phyloP scores from a whole-genome alignment of 2,113 vertebrate species.

The Trachemys scripta region DNA sequence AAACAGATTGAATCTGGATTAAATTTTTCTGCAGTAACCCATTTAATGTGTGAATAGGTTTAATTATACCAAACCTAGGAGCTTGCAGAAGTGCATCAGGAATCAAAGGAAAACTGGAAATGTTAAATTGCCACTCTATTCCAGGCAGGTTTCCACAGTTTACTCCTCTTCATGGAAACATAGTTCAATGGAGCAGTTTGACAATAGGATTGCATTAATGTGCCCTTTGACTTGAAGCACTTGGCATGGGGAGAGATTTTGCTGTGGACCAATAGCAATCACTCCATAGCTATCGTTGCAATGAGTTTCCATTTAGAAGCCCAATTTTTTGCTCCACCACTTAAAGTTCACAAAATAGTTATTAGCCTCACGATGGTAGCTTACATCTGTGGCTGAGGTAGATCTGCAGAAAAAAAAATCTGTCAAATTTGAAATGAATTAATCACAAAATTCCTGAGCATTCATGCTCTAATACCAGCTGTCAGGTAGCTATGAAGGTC shows the following conservation, averaged over 20 bases:
- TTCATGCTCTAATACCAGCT: not conserved
- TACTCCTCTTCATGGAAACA: not conserved
- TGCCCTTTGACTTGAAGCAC: not conserved
- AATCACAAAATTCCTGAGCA: not conserved
- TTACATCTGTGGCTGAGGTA: not conserved
- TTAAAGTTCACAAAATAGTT: not conserved
- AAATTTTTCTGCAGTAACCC: not conserved
- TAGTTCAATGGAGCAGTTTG: not conserved
- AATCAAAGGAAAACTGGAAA: not conserved
- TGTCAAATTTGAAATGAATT: not conserved
- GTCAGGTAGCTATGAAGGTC: not conserved
- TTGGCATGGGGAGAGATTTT: not conserved
- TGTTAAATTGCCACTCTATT: not conserved
- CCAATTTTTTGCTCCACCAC: not conserved
- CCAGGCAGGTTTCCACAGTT: not conserved
- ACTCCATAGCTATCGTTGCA: not conserved
- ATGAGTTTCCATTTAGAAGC: not conserved
- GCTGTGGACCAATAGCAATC: not conserved
- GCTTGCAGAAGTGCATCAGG: conserved; percentile 1
- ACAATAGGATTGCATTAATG: not conserved
- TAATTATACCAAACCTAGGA: not conserved
- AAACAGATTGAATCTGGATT: not conserved
- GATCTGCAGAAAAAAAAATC: not conserved
- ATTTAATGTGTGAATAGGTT: not conserved
- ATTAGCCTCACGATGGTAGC: not conserved